Percentiles rank a stretch among this genome's conserved stretches.
Evolutionary conservation across 2,888 invertebrate species (phyloP).

Genomic region (Caradrina clavipalpis): DNA sequence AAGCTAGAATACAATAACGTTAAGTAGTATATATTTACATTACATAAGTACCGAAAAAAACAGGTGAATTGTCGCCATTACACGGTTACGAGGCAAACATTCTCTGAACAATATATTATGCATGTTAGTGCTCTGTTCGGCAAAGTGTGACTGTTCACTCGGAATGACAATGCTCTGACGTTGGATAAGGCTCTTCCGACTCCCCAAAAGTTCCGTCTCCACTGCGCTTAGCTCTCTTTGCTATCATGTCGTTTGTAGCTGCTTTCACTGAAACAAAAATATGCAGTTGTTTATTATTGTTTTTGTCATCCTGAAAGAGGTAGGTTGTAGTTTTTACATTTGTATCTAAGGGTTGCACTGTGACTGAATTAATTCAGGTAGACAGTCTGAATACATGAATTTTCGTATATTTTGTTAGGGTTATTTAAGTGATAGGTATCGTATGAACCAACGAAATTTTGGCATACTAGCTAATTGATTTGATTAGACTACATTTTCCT

Average conservation of each 20-base stretch:
- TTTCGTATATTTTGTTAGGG: no score
- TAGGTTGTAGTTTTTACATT: not conserved
- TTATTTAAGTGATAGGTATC: no score
- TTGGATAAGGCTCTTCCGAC: constrained; percentile 76
- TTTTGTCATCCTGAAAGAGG: not conserved
- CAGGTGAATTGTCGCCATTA: not conserved
- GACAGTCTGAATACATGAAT: no score
- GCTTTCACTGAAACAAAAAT: constrained; percentile 82
- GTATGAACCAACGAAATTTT: no score
- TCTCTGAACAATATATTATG: constrained; percentile 6
- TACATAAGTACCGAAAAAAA: constrained; percentile 19
- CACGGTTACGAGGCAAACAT: constrained; percentile 9
- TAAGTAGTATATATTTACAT: not conserved
- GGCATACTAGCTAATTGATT: no score
- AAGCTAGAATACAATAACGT: not conserved
- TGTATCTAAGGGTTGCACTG: not conserved
- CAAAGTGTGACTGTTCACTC: constrained; percentile 36
- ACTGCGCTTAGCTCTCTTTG: constrained; percentile 76
- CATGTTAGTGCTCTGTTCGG: not conserved
- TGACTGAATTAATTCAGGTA: no score
- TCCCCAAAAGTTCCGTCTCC: constrained; percentile 81
- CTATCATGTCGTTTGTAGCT: constrained; percentile 80
- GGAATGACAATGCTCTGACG: constrained; percentile 50
- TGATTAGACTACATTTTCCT: not conserved
- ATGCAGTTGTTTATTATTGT: not conserved